Base-by-base conservation (phyloP, 1,140 invertebrate genomes). In the Calephelis virginiensis region DNA sequence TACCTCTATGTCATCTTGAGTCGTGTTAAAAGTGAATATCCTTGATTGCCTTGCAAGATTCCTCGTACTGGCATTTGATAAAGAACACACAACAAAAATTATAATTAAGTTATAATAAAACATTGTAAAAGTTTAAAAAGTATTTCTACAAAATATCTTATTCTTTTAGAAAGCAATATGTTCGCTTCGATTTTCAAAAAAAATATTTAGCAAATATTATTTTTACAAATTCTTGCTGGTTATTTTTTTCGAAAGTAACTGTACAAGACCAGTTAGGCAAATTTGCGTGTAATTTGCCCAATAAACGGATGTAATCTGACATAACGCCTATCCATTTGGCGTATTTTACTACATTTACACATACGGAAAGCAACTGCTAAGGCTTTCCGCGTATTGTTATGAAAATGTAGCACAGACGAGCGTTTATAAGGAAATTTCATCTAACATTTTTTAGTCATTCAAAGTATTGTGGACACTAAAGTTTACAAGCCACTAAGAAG, bases 1-100 rank as follows among this genome's bases (percentile, higher is more conserved):
- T 73, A 87, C 89, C 37, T 74, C 69, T 43, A 91, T 80, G 73
- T 90, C 85, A 17, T 84, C 70, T 12, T 82, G 72, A 7, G 72
- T 12, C 0, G 76, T 75, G 14, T 86, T 72, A 45, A 91, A 90
- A 40, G 82, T 78, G 14, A 91, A 77, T 50, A 86, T 74, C 64
- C 69, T 89, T 4, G 78, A 67, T 72, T 80, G 72, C 40, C 79
- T 74, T n/a, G 73, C 67, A 61, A 69, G 68, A 53, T 74, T 63
- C 37, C 50, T 66, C 74, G 74, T 64, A 64, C 75, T 70, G 69
- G 75, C 64, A 1, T 67, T 40, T 38, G 76, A 67, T 13, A 65
- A 60, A 4, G 70, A 53, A 12, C 72, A 13, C 45, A 76, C 47
- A 40, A 70, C 61, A 62, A 59, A 77, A 61, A 82, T 4, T 28